Evolutionary conservation across 2,888 invertebrate species (phyloP), one percentile per base, ranked within the genome.

Genomic region (Philopedon plagiatum): DNA sequence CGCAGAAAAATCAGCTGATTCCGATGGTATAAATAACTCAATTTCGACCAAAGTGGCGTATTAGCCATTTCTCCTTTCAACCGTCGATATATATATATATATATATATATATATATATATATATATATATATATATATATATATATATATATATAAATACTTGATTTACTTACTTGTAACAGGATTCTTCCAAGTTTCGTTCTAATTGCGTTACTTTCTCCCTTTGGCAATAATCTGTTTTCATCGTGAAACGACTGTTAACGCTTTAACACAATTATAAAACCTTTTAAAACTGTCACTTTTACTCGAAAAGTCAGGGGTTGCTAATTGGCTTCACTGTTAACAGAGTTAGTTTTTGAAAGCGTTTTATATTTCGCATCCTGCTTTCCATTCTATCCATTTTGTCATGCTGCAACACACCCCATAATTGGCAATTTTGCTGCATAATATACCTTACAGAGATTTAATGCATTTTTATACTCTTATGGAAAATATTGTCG

Each of bases 301-400:
- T 32, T 57, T 44, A 57, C 1, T 46, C 44, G 57, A 39, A 65
- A 57, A 57, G 65, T 57, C 57, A 34, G 66, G 66, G 66, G 23
- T 29, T 54, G 29, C 46, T 57, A 66, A 66, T 66, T 66, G 44
- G 57, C 66, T 46, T 18, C 23, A 15, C 57, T 37, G 58, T 57
- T 66, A 66, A 29, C 66, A 66, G 44, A 58, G 57, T 46, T 66
- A 44, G 39, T 65, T 66, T 66, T 57, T 21, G 32, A 46, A 46
- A 41, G 57, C 44, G 34, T 66, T 57, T 34, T 44, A 11, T 54
- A 15, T 26, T 54, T 29, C 15, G 41, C 39, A 23, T 64, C 51
- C 51, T 57, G 66, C 51, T 57, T 57, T 65, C 60, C 39, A 39
- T 39, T 39, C 46, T 61, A 46, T 61, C 61, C 61, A 61, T 61